Conservation (phyloP, 2,797 vertebrate species). For the Darevskia mixta region DNA sequence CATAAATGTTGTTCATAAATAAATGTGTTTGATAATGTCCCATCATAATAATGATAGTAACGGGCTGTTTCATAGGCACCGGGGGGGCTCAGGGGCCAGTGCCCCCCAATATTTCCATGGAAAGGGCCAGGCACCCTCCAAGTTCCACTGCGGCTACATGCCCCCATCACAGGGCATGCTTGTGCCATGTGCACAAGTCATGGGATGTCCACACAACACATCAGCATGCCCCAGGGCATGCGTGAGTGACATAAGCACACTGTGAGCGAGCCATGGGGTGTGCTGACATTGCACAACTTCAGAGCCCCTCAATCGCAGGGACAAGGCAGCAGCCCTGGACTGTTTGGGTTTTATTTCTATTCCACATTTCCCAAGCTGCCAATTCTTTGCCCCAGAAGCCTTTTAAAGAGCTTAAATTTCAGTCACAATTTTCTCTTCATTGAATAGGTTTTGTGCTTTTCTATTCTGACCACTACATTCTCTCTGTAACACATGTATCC, state of each 20-base stretch:
- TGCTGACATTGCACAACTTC: too few relatives aligned
- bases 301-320: too few relatives aligned
- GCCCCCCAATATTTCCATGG: too few relatives aligned
- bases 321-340: neutral
- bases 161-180: too few relatives aligned
- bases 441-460: constrained; percentile 61
- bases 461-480: constrained; percentile 59
- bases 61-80: neutral
- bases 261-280: too few relatives aligned
- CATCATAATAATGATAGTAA: constrained; percentile 45
- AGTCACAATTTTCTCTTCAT: constrained; percentile 59
- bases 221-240: too few relatives aligned
- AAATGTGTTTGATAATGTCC: neutral
- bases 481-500: constrained; percentile 58
- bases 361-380: constrained; percentile 27
- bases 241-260: too few relatives aligned
- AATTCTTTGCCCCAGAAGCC: constrained; percentile 36
- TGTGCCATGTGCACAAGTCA: too few relatives aligned
- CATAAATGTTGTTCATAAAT: neutral
- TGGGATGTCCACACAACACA: too few relatives aligned
- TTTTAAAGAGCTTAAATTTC: constrained; percentile 65
- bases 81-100: too few relatives aligned
- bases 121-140: too few relatives aligned
- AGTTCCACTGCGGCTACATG: too few relatives aligned
- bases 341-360: constrained; percentile 51